Evolutionary conservation across 2,888 invertebrate species (phyloP).

Genomic region (Rhogogaster chlorosoma): DNA sequence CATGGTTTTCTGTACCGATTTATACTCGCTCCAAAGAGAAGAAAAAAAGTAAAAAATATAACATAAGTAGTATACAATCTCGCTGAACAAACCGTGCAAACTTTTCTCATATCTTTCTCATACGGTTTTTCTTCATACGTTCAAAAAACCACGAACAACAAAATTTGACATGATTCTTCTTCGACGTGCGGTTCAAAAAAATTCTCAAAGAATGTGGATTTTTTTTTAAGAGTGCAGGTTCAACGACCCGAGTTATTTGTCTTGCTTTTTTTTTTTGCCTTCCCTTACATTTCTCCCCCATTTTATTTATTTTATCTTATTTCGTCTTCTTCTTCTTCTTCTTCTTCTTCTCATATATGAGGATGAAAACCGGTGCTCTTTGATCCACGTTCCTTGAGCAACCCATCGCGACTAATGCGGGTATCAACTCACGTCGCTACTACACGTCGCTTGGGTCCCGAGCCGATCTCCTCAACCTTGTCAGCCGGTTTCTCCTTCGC

Average conservation of each 20-base stretch:
- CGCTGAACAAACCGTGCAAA: background rate
- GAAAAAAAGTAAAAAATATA: no score
- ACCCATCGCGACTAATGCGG: background rate
- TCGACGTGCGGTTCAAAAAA: no score
- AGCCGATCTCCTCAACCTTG: slow-evolving; percentile 12
- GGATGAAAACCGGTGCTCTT: slow-evolving; percentile 41
- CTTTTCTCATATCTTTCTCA: background rate
- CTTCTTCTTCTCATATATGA: slow-evolving; percentile 48
- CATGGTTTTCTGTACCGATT: background rate
- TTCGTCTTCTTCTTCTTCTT: slow-evolving; percentile 38
- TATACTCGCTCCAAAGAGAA: background rate
- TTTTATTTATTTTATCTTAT: slow-evolving; percentile 7
- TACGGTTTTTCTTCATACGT: background rate
- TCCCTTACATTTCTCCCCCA: background rate
- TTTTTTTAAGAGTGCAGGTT: background rate
- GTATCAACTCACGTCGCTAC: background rate
- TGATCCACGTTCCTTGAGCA: slow-evolving; percentile 12
- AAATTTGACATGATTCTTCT: no score
- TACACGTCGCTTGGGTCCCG: background rate
- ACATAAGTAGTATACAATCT: no score
- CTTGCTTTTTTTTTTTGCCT: background rate
- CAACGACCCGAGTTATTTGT: background rate
- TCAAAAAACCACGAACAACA: background rate
- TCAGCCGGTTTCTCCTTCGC: slow-evolving; percentile 36
- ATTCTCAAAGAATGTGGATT: background rate